A percentile compares a stretch with the other conserved stretches of the same genome.
These are phyloP conservation scores for Aporophyla lueneburgensis DNA, from an alignment of 2,888 invertebrate species.

Conservation along the genomic window DNA sequence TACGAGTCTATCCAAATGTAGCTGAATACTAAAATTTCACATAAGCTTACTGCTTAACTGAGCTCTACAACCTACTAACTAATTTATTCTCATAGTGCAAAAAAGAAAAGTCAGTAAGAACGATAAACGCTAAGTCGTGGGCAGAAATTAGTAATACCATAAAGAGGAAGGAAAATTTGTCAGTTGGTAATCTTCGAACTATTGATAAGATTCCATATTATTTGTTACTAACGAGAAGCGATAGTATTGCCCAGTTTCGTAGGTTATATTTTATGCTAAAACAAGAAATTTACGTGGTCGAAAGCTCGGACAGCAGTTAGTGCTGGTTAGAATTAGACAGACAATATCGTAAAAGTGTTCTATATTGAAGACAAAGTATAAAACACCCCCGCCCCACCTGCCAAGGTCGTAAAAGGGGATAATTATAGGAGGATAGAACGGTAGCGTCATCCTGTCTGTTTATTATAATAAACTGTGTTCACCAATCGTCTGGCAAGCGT, in stretches of 20 bases:
- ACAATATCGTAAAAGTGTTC: neutral
- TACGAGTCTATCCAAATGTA: too few species aligned
- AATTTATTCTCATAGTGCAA: too few species aligned
- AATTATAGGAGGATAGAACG: slow-evolving; percentile 5
- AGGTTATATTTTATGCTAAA: neutral
- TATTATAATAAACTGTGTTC: slow-evolving; percentile 8
- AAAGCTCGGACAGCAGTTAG: neutral
- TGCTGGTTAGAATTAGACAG: neutral
- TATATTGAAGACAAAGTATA: neutral
- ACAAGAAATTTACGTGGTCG: neutral
- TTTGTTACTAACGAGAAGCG: neutral
- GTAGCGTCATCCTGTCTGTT: slow-evolving; percentile 31
- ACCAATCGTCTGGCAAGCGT: neutral
- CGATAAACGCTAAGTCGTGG: too few species aligned
- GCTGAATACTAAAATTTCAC: too few species aligned
- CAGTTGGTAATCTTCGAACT: neutral
- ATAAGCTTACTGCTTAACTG: too few species aligned
- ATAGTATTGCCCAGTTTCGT: neutral
- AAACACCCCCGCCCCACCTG: neutral
- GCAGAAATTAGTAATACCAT: neutral
- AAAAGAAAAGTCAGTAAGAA: too few species aligned
- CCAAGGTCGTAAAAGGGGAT: slow-evolving; percentile 6
- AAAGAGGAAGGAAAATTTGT: neutral
- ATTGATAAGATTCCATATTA: neutral
- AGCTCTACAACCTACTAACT: too few species aligned